Base-by-base conservation (phyloP, 2,797 vertebrate genomes). In the Ispidina picta region DNA sequence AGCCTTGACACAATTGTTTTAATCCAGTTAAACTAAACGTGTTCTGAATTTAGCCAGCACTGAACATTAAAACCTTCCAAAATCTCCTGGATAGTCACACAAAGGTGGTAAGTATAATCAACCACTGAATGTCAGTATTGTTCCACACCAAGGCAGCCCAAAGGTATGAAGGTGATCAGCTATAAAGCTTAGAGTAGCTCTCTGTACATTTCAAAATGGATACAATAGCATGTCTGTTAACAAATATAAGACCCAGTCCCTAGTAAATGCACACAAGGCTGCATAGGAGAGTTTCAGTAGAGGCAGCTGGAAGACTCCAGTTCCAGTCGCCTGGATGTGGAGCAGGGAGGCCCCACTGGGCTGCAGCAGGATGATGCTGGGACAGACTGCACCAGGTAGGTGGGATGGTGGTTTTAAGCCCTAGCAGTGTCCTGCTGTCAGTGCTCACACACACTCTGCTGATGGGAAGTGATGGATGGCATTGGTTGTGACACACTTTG, bases 91-190 rank as follows among this genome's bases (percentile, higher is more conserved):
- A 86, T 1, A 84, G 89, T 59, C 78, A 65, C 72, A 93, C 51
- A 88, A 9, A 0, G 0, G 83, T 22, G 31, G 41, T 48, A 82
- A 91, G 46, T 64, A 62, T 90, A 93, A 88, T 89, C 71, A 93
- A 91, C 58, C 72, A 83, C 65, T 95, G 89, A 95, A 95, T 94
- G 81, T 94, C 89, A 91, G 88, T 89, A 88, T 90, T 96, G 95
- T 96, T 95, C 48, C 8, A 60, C 18, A 41, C 31, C 78, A 86
- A 2, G 12, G 72, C 65, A 62, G 72, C 46, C 71, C 64, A 52
- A 65, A 80, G 17, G 49, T 84, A 88, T 8, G 31, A 94, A 95
- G 79, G 84, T 73, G 83, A 94, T 92, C 86, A 85, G 80, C 83
- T 86, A 44, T 44, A 83, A 86, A 90, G 78, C 83, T 93, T 46